phyloP scores from a whole-genome alignment of 2,888 invertebrate genomes.

The Polia nebulosa region DNA sequence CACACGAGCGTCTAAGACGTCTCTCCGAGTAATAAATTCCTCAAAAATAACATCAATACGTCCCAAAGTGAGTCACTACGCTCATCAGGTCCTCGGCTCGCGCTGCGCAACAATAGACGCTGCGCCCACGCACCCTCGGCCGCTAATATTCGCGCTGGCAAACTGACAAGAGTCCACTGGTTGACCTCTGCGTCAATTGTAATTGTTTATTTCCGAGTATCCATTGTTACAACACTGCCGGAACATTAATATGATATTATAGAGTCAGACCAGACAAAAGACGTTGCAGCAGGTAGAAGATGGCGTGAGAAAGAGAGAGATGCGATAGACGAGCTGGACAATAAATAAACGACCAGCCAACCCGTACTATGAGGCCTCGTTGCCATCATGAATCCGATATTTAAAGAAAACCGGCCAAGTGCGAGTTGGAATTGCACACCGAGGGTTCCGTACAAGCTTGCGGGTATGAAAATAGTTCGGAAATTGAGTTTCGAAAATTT shows the following conservation, averaged over 20 bases:
- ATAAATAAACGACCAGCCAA: not conserved
- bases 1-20: not conserved
- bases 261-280: not conserved
- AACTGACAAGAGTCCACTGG: slow-evolving; percentile 67
- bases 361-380: too few species aligned
- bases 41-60: slow-evolving; percentile 10
- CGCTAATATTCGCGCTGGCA: slow-evolving; percentile 75
- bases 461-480: too few species aligned
- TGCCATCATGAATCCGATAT: too few species aligned
- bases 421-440: too few species aligned
- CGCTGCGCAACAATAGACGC: slow-evolving; percentile 60
- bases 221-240: slow-evolving; percentile 44
- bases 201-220: slow-evolving; percentile 76
- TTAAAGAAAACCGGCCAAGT: too few species aligned
- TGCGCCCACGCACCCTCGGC: slow-evolving; percentile 69
- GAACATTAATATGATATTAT: slow-evolving; percentile 21
- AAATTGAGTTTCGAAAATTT: too few species aligned
- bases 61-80: slow-evolving; percentile 40
- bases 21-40: not conserved
- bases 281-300: not conserved
- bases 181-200: slow-evolving; percentile 72
- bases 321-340: not conserved
- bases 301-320: not conserved
- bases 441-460: too few species aligned
- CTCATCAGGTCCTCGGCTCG: slow-evolving; percentile 39